These are phyloP conservation scores for Carposina sasakii DNA, from an alignment of 1,140 invertebrate genomes.

Conservation along the genomic window DNA sequence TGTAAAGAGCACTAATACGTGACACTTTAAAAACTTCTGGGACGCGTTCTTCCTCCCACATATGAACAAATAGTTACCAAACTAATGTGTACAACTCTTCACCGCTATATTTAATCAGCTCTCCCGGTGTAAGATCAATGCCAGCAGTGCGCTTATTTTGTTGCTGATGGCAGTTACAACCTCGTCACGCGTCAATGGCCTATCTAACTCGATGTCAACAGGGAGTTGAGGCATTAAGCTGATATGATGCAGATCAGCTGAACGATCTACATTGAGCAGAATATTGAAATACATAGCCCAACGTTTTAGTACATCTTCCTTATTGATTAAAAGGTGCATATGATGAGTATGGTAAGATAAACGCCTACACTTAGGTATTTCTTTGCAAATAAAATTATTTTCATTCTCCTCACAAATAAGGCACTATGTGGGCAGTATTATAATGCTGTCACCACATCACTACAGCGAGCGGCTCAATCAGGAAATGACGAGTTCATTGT, in stretches of 20 bases:
- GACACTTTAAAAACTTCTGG: slow-evolving; percentile 7
- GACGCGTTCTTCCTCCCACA: slow-evolving; percentile 10
- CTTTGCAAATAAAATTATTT: no score
- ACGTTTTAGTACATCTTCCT: slow-evolving; percentile 8
- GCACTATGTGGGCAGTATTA: slow-evolving; percentile 22
- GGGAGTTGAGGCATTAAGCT: not conserved
- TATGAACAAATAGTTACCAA: slow-evolving; percentile 9
- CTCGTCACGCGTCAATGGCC: not conserved
- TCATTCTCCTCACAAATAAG: no score
- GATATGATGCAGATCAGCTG: slow-evolving; percentile 6
- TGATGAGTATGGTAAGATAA: no score
- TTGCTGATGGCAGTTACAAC: slow-evolving; percentile 7
- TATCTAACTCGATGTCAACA: not conserved
- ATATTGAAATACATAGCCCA: slow-evolving; percentile 13
- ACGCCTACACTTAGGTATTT: no score
- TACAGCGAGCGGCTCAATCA: slow-evolving; percentile 32
- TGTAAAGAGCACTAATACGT: slow-evolving; percentile 7
- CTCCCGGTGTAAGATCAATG: slow-evolving; percentile 5
- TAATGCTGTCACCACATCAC: slow-evolving; percentile 21
- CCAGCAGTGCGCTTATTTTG: slow-evolving; percentile 6
- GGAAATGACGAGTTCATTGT: slow-evolving; percentile 34
- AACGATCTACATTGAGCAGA: slow-evolving; percentile 10
- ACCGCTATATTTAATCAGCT: slow-evolving; percentile 3
- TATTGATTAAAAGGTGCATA: slow-evolving; percentile 2
- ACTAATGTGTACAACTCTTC: not conserved